Evolutionary conservation across 2,797 vertebrate genomes (phyloP), one percentile per base, ranked within the genome.

Genomic region (Ataeniobius toweri): DNA sequence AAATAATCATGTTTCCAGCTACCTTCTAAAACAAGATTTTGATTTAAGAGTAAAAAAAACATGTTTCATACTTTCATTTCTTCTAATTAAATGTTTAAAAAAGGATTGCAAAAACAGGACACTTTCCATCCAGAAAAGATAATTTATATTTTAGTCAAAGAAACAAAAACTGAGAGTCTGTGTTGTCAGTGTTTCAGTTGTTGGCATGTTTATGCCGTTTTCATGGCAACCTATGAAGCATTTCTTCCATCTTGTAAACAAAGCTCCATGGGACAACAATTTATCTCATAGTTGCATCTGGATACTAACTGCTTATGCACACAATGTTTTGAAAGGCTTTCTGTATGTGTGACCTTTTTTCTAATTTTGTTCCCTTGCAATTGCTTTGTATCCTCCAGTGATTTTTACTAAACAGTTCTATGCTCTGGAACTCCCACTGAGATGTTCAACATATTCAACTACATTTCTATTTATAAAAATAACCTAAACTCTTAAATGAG

Each of bases 191-290:
- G 20, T 24, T 22, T 67, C 28, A 39, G 84, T 86, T 80, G 18
- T 59, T 73, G 82, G 26, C 73, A 75, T 89, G 87, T 87, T 87
- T 83, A 82, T 70, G 77, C 2, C 39, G 36, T 55, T 85, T 24
- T 87, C 80, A 63, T 12, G 0, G 81, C 8, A 9, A 82, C 53
- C 0, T 9, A 24, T 1, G 16, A 75, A 68, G 31, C 51, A 75
- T 46, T 72, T 53, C 51, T 58, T 79, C 51, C 39, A 1, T 39
- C 28, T 55, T 59, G 71, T 88, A 89, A 90, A 83, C 80, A 83
- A 50, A 18, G 51, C 24, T 71, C 44, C 46, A 71, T 36, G 9
- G 36, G 24, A 76, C n/a, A 48, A 13, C 13, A 9, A 22, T 61
- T 77, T 70, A 22, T 80, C 67, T 65, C 4, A 58, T 26, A 12